Evolutionary conservation across 1,140 invertebrate species (phyloP).

Genomic region (Zaprionus ornatus): DNA sequence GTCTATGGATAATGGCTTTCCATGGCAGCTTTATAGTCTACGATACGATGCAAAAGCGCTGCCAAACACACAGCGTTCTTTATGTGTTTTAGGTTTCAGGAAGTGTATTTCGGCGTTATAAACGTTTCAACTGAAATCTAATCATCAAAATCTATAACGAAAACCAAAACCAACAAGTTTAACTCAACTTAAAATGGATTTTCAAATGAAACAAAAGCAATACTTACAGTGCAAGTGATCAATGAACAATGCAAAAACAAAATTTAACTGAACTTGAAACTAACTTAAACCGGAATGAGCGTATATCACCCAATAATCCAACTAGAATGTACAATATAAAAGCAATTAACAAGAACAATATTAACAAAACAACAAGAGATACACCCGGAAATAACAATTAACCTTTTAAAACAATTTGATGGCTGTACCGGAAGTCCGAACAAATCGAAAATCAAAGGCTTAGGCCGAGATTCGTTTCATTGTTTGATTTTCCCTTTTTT

Average conservation of each 20-base stretch:
- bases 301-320: conserved; percentile 17
- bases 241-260: conserved; percentile 17
- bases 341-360: conserved; percentile 32
- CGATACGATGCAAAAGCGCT: neutral
- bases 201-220: neutral
- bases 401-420: conserved; percentile 20
- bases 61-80: neutral
- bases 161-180: neutral
- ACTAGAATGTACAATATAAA: conserved; percentile 25
- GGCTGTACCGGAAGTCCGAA: conserved; percentile 19
- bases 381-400: conserved; percentile 2
- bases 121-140: neutral
- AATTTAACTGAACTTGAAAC: conserved; percentile 21
- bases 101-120: neutral
- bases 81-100: conserved; percentile 25
- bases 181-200: neutral
- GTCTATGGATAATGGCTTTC: neutral
- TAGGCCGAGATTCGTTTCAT: conserved; percentile 20
- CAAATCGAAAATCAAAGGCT: neutral
- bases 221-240: conserved; percentile 16
- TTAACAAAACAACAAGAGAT: conserved; percentile 17
- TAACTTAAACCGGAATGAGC: conserved; percentile 15
- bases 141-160: neutral
- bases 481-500: conserved; percentile 31
- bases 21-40: neutral